Evolutionary conservation across 2,113 vertebrate species (phyloP), one percentile per base, ranked within the genome.

Genomic region (Hippopotamus amphibius): DNA sequence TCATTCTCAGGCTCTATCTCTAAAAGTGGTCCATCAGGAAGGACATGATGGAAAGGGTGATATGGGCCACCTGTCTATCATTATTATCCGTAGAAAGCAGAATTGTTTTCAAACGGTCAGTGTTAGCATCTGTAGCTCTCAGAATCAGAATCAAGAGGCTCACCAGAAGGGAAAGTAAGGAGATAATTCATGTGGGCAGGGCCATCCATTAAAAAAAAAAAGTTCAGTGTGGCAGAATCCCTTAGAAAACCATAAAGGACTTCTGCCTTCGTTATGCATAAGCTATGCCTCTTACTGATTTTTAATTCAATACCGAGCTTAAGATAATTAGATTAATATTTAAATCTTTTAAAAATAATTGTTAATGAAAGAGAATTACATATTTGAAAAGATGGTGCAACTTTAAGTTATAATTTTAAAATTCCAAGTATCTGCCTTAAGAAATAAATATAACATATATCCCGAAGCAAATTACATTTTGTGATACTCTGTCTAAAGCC

Each of bases 351-450:
- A 86, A 84, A 30, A 30, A 57, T 21, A 82, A 93, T 37, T 37
- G 8, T 5, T 50, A 92, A 68, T 77, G 41, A 74, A 86, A 91
- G 53, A 6, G 10, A 84, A 71, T 53, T 59, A 65, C 37, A 53
- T 76, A 63, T 91, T 95, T 88, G 46, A 37, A 66, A 90, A 79
- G 63, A 26, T 0, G 66, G 43, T 33, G 4, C 1, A 80, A 74
- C 81, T 84, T 69, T 55, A 92, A 92, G 28, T 65, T 66, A 43
- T 30, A 24, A 90, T 90, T 96, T 90, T 50, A 71, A 83, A 85
- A 10, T 55, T 19, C 4, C 14, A 80, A 84, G 21, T 30, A n/a
- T 71, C 17, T 90, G 6, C 19, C 10, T 92, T 90, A 77, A 92
- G 61, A 48, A 96, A 59, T 72, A 76, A 72, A 87, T 65, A 48